Evolutionary conservation across 2,888 invertebrate species (phyloP), one percentile per base, ranked within the genome.

Genomic region (Nineta flava): DNA sequence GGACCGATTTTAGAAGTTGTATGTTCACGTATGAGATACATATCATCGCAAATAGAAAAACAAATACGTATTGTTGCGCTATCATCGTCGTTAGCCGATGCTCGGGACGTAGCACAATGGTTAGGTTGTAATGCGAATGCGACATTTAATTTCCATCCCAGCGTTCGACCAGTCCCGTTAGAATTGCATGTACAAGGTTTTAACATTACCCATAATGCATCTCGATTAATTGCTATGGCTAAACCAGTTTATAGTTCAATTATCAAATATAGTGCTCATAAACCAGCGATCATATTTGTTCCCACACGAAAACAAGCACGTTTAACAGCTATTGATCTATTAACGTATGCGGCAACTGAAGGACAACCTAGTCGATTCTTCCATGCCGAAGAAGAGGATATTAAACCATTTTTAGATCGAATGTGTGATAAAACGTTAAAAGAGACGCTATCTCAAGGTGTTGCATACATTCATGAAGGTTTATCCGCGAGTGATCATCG

Each of bases 141-240:
- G 21, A 90, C 93, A 2, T 99, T 97, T 70, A 99, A 99, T 73
- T 99, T 99, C 71, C 96, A 97, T 62, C 97, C 99, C 0, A 94
- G 92, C 61, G 96, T 97, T 2, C 74, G 99, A 1, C 99, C 97
- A 0, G 75, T 95, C 38, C 95, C 95, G 0, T 69, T 99, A 16
- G 96, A 99, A 63, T 70, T 99, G 44, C 96, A 97, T 61, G 93
- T 99, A 50, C 91, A 88, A 77, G 96, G 97, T 13, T 88, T 95
- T 68, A 99, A 96, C 71, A 87, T 97, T 41, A 94, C 95, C 0
- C 99, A 99, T 71, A 96, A 95, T 62, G 91, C 90, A 0, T 92
- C 96, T 0, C 79, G 99, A 10, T 77, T 99, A 31, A 87, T 95
- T 0, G 92, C 97, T 0, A 99, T 99, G 99, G 87, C 91, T 0